Evolutionary conservation across 2,888 invertebrate genomes (phyloP).

Genomic region (Agriopis leucophaearia): DNA sequence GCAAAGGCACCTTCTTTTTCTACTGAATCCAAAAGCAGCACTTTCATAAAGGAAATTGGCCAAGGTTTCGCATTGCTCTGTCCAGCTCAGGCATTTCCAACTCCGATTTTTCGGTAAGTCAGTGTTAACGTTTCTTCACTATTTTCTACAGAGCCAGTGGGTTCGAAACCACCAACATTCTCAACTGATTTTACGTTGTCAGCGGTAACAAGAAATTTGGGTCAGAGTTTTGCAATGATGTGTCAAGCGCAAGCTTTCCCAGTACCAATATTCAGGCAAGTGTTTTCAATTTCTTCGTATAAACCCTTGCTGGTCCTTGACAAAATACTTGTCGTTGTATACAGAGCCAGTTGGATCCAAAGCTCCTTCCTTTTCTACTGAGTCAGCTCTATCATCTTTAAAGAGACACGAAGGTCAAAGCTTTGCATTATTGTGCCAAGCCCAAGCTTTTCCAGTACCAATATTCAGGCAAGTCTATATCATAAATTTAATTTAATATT

Average conservation of each 20-base stretch:
- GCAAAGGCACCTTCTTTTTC: constrained; percentile 88
- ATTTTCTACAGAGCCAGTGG: constrained; percentile 86
- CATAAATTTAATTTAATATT: constrained; percentile 51
- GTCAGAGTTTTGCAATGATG: constrained; percentile 87
- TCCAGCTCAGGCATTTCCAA: constrained; percentile 88
- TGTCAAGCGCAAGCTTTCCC: constrained; percentile 91
- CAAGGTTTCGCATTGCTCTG: constrained; percentile 88
- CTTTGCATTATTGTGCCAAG: constrained; percentile 89
- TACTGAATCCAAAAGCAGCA: constrained; percentile 88
- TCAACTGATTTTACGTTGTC: constrained; percentile 87
- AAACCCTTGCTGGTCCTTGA: neutral
- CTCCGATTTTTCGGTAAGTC: constrained; percentile 88
- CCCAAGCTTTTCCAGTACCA: constrained; percentile 91
- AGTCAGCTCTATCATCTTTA: constrained; percentile 88
- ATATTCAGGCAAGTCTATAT: constrained; percentile 88
- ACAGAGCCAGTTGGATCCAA: constrained; percentile 90
- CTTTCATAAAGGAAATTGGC: constrained; percentile 85
- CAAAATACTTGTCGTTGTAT: constrained; percentile 52
- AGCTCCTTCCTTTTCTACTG: constrained; percentile 89
- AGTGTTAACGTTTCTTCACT: constrained; percentile 50
- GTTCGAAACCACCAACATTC: constrained; percentile 87
- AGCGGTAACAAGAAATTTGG: constrained; percentile 85
- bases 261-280: constrained; percentile 90
- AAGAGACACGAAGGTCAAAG: constrained; percentile 84
- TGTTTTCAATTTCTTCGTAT: constrained; percentile 39